Evolutionary conservation across 1,140 invertebrate species (phyloP).

Genomic region (Lordiphosa clarofinis): DNA sequence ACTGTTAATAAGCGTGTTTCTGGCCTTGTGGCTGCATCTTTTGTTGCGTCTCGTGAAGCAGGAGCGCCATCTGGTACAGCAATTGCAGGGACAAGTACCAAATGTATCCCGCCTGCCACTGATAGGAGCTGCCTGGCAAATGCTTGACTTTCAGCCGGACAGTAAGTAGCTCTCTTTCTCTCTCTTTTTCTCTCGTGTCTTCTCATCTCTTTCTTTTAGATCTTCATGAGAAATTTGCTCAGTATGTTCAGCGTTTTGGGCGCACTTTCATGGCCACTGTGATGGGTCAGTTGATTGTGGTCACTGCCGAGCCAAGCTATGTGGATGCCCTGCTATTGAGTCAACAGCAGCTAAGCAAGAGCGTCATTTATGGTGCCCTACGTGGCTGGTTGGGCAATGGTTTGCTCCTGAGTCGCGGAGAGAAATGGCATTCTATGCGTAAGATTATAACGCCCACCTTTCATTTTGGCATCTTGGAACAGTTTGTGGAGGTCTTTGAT

Average conservation of each 20-base stretch:
- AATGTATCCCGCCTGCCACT: slow-evolving; percentile 54
- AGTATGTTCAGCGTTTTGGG: slow-evolving; percentile 58
- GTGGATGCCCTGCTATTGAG: slow-evolving; percentile 57
- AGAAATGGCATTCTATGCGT: slow-evolving; percentile 57
- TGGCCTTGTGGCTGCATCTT: slow-evolving; percentile 34
- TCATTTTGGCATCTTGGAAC: slow-evolving; percentile 89
- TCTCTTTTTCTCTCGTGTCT: too few relatives aligned
- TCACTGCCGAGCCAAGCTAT: slow-evolving; percentile 78
- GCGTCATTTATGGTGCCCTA: slow-evolving; percentile 73
- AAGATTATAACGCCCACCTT: slow-evolving; percentile 88
- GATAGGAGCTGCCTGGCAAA: slow-evolving; percentile 50
- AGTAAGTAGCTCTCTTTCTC: slow-evolving; percentile 36
- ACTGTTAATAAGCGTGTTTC: slow-evolving; percentile 5
- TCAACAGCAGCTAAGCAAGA: slow-evolving; percentile 62
- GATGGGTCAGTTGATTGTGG: slow-evolving; percentile 75
- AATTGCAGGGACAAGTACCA: slow-evolving; percentile 34
- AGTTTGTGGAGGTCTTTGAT: slow-evolving; percentile 88
- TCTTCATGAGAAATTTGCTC: slow-evolving; percentile 56
- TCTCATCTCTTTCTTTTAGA: slow-evolving; percentile 18
- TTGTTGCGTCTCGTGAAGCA: slow-evolving; percentile 37
- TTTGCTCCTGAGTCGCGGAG: slow-evolving; percentile 82
- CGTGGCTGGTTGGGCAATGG: slow-evolving; percentile 84
- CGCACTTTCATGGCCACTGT: slow-evolving; percentile 83
- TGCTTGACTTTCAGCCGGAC: slow-evolving; percentile 64
- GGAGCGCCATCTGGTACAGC: slow-evolving; percentile 33